phyloP scores from a whole-genome alignment of 2,797 vertebrate species.

The Peromyscus attwateri region DNA sequence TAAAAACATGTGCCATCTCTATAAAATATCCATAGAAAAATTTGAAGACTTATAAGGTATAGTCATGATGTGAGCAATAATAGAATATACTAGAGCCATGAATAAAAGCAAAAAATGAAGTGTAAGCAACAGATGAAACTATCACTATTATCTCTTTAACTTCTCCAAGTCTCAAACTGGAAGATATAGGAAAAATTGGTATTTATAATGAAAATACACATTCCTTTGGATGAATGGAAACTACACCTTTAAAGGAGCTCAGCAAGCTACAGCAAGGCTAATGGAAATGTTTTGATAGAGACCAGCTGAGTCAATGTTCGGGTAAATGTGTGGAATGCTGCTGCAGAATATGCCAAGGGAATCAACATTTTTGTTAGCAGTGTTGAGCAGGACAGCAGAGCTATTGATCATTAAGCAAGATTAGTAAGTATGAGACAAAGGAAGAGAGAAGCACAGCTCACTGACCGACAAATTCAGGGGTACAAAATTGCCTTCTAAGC shows the following conservation, averaged over 20 bases:
- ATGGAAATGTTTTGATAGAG: not conserved
- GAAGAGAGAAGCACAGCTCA: not conserved
- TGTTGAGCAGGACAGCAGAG: not conserved
- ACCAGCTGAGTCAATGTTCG: not conserved
- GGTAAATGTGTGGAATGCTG: not conserved
- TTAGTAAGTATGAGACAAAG: not conserved
- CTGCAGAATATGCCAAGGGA: constrained; percentile 8
- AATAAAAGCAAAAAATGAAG: not conserved
- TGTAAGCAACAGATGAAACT: not conserved
- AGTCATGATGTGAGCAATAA: not conserved
- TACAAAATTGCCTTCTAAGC: not conserved
- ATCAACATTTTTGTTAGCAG: not conserved
- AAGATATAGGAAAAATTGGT: not conserved
- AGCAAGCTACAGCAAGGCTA: not conserved
- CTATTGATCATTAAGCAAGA: not conserved
- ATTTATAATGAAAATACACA: not conserved
- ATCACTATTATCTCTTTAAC: not conserved
- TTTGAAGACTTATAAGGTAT: not conserved
- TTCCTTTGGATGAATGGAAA: constrained; percentile 1
- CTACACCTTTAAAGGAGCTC: not conserved
- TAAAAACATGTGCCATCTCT: constrained; percentile 25
- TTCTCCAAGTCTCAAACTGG: not conserved
- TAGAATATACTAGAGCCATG: not conserved
- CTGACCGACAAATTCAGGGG: not conserved
- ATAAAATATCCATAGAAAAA: not conserved